A percentile compares a stretch with the other conserved stretches of the same genome.
Conservation (phyloP, 2,797 vertebrate species). For the Hippocampus kuda region DNA sequence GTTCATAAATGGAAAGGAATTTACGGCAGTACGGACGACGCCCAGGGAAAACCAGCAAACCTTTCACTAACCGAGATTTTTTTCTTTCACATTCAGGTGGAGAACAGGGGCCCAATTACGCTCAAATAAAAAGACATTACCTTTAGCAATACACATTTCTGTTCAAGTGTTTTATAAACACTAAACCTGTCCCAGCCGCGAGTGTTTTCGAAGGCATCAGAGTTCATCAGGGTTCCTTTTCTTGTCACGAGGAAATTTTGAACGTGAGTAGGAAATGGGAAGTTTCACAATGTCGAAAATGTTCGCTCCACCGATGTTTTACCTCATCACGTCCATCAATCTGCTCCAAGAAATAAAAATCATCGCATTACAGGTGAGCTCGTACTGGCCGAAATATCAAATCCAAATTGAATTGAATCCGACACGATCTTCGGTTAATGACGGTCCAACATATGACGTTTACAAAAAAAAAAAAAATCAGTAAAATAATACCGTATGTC, state of each 20-base stretch:
- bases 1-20: slow-evolving; percentile 74
- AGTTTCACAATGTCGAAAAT: no score
- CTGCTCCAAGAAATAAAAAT: no score
- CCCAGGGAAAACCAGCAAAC: background rate
- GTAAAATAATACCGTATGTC: no score
- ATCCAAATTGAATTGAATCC: background rate
- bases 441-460: no score
- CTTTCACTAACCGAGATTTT: background rate
- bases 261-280: no score
- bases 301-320: no score
- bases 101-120: background rate
- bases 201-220: no score
- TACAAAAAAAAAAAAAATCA: no score
- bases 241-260: no score
- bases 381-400: background rate
- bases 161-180: background rate
- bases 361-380: background rate
- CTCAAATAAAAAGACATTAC: background rate
- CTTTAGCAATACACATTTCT: background rate
- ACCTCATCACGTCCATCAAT: no score
- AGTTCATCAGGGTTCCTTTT: no score
- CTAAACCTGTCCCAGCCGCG: slow-evolving; percentile 14
- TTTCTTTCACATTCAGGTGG: background rate
- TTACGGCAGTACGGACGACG: slow-evolving; percentile 40
- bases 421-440: no score